Percentiles rank a stretch among this genome's conserved stretches.
phyloP scores from a whole-genome alignment of 2,113 vertebrate species.

The Chelonoidis abingdonii region DNA sequence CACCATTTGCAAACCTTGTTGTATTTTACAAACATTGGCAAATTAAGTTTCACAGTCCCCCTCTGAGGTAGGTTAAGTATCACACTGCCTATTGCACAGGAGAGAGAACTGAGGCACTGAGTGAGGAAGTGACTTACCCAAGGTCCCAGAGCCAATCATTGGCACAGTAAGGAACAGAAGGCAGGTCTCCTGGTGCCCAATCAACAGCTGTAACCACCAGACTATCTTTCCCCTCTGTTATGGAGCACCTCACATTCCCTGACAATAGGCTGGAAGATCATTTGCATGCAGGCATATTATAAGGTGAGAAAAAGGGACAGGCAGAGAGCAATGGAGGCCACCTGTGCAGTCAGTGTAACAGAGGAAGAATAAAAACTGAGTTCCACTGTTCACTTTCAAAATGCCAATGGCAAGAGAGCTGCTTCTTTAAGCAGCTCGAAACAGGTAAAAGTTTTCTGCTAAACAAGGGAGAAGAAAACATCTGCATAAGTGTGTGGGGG shows the following conservation, averaged over 20 bases:
- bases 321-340: not conserved
- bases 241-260: not conserved
- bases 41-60: not conserved
- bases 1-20: not conserved
- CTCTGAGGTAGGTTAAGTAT: not conserved
- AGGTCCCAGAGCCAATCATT: not conserved
- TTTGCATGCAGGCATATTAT: not conserved
- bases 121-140: not conserved
- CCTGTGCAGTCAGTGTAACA: not conserved
- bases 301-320: not conserved
- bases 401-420: constrained; percentile 4
- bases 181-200: not conserved
- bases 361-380: not conserved
- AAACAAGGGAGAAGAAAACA: constrained; percentile 44
- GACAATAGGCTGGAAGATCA: not conserved
- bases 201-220: not conserved
- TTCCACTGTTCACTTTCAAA: constrained; percentile 6
- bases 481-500: constrained; percentile 32
- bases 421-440: constrained; percentile 46
- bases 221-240: not conserved
- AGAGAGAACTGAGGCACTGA: not conserved
- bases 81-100: not conserved
- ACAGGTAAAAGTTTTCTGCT: constrained; percentile 58
- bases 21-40: not conserved
- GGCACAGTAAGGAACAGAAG: not conserved